phyloP scores from a whole-genome alignment of 2,797 vertebrate genomes.

The Gobionotothen gibberifrons region DNA sequence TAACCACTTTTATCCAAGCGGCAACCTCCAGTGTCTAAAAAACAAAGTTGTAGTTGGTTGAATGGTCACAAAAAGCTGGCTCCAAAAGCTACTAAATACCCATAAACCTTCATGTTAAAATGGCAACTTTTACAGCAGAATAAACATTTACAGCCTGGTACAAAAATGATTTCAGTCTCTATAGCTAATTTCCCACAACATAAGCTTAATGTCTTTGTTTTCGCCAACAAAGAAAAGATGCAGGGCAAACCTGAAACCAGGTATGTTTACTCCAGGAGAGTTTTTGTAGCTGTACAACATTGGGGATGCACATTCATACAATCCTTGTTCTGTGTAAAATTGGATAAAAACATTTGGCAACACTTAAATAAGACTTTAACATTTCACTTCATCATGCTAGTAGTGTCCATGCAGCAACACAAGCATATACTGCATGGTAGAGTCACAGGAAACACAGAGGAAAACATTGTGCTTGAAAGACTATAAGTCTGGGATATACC shows the following conservation, averaged over 20 bases:
- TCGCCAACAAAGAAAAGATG: neutral
- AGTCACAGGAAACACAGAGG: neutral
- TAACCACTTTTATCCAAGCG: no score
- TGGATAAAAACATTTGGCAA: neutral
- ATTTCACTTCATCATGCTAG: neutral
- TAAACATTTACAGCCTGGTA: no score
- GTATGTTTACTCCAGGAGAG: neutral
- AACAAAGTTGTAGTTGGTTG: no score
- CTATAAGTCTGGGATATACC: neutral
- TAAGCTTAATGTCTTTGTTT: neutral
- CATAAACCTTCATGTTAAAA: no score
- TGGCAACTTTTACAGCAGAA: no score
- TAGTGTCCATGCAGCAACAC: no score
- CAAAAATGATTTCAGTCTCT: no score
- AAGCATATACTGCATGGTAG: neutral
- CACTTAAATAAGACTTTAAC: neutral
- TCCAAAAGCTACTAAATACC: no score
- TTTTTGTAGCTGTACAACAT: neutral
- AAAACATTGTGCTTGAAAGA: neutral
- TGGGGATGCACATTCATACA: neutral
- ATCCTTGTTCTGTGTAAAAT: conserved; percentile 1
- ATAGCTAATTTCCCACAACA: no score
- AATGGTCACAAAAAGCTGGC: no score
- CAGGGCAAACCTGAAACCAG: no score
- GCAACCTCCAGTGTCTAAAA: no score